Conservation (phyloP, 2,888 invertebrate species). For the Stenolophus ochropezus region DNA sequence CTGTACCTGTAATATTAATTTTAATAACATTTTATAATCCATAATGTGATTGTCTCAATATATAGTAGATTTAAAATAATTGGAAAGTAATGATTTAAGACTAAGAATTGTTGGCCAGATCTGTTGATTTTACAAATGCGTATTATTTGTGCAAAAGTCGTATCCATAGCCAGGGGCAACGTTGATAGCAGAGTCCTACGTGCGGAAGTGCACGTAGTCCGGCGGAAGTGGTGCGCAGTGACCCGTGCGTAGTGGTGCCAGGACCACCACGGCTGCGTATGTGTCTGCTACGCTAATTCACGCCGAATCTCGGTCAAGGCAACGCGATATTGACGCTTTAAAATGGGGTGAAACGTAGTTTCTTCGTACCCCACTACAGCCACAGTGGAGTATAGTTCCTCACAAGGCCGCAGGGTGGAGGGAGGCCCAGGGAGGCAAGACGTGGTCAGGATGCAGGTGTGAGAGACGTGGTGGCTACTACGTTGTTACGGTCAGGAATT, state of each 20-base stretch:
- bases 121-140: too few relatives aligned
- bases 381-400: not conserved
- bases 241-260: not conserved
- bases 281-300: conserved; percentile 18
- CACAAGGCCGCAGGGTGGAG: not conserved
- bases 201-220: not conserved
- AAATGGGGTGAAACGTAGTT: conserved; percentile 30
- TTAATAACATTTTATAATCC: too few relatives aligned
- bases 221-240: conserved; percentile 25
- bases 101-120: too few relatives aligned
- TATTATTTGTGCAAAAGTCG: not conserved
- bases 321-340: conserved; percentile 10
- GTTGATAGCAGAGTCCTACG: not conserved
- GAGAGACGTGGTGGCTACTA: not conserved
- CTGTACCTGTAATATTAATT: too few relatives aligned
- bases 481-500: too few relatives aligned
- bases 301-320: conserved; percentile 29
- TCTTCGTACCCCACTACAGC: not conserved
- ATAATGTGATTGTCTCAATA: too few relatives aligned
- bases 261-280: not conserved
- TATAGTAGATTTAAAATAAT: too few relatives aligned
- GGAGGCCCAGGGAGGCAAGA: not conserved
- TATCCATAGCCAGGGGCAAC: not conserved
- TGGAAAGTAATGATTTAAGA: too few relatives aligned
- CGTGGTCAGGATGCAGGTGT: not conserved